Evolutionary conservation across 2,888 invertebrate species (phyloP), one percentile per base, ranked within the genome.

Genomic region (Eupeodes latifasciatus): DNA sequence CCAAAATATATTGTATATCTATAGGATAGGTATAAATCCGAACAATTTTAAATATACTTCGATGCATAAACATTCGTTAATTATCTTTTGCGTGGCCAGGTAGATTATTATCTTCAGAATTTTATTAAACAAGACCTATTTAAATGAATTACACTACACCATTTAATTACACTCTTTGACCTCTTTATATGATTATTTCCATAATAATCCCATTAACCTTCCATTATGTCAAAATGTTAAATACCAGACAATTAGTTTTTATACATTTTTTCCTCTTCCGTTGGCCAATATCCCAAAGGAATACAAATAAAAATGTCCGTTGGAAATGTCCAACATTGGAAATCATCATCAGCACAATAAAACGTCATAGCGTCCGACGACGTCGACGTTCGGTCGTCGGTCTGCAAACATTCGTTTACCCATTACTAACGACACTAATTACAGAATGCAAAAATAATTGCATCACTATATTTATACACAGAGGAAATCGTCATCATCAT

Each of bases 401-500:
- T 79, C 86, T 79, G 64, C 81, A 82, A 79, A 82, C 76, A 75
- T 57, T 82, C 83, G 71, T 86, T 86, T 78, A 80, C 69, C 79
- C 86, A 40, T 82, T 67, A 53, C 86, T 79, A 86, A 79, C 75
- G 79, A 86, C 79, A 66, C 82, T 86, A 86, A 86, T 82, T 86
- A 83, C 75, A 79, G 79, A 51, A 86, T 86, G 86, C 83, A 79
- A 82, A 79, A 79, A 79, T 82, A 82, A 79, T 86, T 75, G 62
- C 82, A 71, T 79, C 82, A 64, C 59, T 82, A 79, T 82, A 79
- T 69, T 71, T 51, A 72, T 61, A 82, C 71, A 75, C 16, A 69
- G 78, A 82, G 40, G 62, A 74, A 78, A 67, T 59, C 44, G 59
- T 69, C 74, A 74, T 49, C 44, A 57, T 67, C 66, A 34, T 51